A percentile compares a stretch with the other conserved stretches of the same genome.
phyloP scores from a whole-genome alignment of 2,797 vertebrate species.

The Centropyge bicolor region DNA sequence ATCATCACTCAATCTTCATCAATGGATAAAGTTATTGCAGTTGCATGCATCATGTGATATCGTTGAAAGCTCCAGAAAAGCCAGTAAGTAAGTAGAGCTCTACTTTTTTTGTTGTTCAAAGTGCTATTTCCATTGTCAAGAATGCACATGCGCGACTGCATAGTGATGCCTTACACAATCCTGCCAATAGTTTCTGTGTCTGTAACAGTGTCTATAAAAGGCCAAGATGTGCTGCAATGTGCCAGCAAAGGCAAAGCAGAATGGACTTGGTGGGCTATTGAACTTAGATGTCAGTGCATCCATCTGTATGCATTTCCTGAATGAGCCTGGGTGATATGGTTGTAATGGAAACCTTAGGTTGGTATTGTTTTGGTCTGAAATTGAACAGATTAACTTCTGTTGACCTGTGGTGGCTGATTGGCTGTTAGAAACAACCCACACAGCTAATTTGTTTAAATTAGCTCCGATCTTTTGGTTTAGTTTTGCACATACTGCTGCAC shows the following conservation, averaged over 20 bases:
- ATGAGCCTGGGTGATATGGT: too few species aligned
- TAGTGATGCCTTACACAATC: too few species aligned
- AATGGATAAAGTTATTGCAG: too few species aligned
- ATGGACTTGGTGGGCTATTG: background rate
- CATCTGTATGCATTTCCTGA: too few species aligned
- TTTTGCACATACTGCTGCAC: background rate
- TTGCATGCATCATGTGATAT: background rate
- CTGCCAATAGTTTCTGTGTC: too few species aligned
- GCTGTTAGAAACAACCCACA: background rate
- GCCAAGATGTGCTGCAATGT: too few species aligned
- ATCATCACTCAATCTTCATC: too few species aligned
- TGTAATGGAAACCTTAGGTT: too few species aligned
- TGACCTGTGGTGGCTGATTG: background rate
- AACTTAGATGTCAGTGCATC: too few species aligned
- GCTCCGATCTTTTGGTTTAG: background rate
- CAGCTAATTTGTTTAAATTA: constrained; percentile 1
- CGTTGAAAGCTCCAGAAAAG: background rate
- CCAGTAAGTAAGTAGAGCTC: background rate
- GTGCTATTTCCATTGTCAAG: background rate
- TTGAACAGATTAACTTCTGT: background rate
- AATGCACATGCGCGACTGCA: too few species aligned
- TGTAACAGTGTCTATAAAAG: too few species aligned
- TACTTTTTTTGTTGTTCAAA: background rate
- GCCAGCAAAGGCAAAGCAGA: too few species aligned
- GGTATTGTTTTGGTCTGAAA: background rate